These are phyloP conservation scores for Pseudopipra pipra DNA, from an alignment of 2,113 vertebrate species.

Conservation along the genomic window DNA sequence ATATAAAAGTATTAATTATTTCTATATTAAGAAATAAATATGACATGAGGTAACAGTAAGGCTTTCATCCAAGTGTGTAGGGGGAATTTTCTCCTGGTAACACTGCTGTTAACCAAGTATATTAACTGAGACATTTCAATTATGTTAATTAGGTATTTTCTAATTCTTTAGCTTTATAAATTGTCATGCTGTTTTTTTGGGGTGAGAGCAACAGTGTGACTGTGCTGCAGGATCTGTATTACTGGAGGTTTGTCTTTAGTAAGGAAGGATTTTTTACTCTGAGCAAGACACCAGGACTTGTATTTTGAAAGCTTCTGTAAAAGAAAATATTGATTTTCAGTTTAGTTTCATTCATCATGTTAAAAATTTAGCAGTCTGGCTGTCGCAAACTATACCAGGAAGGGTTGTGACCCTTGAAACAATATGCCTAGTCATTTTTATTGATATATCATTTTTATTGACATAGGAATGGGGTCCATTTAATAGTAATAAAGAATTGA, in stretches of 20 bases:
- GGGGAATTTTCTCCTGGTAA: background rate
- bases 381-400: background rate
- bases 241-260: background rate
- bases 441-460: background rate
- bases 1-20: constrained; percentile 16
- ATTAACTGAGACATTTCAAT: constrained; percentile 27
- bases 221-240: background rate
- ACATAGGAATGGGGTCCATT: background rate
- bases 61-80: constrained; percentile 11
- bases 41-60: constrained; percentile 9
- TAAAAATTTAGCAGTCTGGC: background rate
- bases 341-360: background rate
- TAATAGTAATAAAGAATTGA: background rate
- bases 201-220: background rate
- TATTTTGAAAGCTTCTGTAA: constrained; percentile 5
- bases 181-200: background rate
- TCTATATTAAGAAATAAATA: constrained; percentile 35
- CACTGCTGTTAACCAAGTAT: constrained; percentile 2
- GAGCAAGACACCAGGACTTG: background rate
- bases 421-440: background rate
- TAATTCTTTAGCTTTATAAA: constrained; percentile 3
- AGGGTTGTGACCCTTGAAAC: background rate
- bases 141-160: constrained; percentile 32
- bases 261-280: background rate
- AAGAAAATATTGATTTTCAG: constrained; percentile 22